phyloP scores from a whole-genome alignment of 2,888 invertebrate genomes.

The Meliscaeva auricollis region DNA sequence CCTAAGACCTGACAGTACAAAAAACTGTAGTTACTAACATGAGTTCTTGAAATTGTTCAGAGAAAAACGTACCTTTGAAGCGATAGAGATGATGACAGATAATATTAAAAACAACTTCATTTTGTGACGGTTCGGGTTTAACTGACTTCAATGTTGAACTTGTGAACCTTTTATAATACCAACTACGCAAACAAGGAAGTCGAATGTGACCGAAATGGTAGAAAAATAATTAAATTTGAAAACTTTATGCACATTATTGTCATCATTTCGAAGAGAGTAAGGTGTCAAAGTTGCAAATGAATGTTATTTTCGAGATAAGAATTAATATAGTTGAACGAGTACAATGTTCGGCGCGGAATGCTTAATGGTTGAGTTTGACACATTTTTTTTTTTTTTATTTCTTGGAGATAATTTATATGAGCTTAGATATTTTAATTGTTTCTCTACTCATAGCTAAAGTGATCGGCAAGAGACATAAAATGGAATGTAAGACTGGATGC shows the following conservation, averaged over 20 bases:
- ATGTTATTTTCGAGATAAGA: background rate
- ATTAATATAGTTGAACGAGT: background rate
- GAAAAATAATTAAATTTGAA: background rate
- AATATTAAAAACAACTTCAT: conserved; percentile 14
- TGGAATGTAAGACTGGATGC: too few species aligned
- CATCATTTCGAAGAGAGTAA: background rate
- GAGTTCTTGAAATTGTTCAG: background rate
- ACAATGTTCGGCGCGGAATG: too few species aligned
- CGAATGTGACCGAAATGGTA: background rate
- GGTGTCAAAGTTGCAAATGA: too few species aligned
- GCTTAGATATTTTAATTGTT: too few species aligned
- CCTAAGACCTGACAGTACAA: background rate
- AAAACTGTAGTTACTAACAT: background rate
- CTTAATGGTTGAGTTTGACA: too few species aligned
- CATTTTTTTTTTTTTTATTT: too few species aligned
- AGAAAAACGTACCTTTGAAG: background rate
- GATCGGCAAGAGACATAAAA: too few species aligned
- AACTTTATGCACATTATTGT: background rate
- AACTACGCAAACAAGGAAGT: too few species aligned
- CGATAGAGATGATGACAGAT: background rate
- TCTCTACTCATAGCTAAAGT: too few species aligned
- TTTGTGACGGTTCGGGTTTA: background rate
- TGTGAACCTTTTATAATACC: background rate
- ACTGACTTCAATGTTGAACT: background rate
- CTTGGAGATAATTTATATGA: too few species aligned